These are phyloP conservation scores for Todus mexicanus DNA, from an alignment of 2,797 vertebrate species.

Conservation along the genomic window DNA sequence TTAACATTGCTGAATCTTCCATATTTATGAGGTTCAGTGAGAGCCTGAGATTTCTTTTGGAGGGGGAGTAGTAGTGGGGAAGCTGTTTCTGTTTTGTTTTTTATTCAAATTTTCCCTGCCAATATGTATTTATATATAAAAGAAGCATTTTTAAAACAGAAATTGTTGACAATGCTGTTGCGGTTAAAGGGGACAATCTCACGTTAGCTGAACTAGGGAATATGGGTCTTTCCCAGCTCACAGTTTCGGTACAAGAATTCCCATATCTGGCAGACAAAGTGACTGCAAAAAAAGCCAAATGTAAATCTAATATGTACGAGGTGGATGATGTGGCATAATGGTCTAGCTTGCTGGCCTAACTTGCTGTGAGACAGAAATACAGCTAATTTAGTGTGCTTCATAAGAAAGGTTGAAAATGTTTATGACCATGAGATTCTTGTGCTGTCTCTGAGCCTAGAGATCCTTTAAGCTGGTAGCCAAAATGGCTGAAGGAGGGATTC, in stretches of 20 bases:
- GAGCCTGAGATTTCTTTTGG: background rate
- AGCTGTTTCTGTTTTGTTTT: background rate
- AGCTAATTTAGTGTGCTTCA: too few relatives aligned
- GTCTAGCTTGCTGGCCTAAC: background rate
- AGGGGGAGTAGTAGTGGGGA: background rate
- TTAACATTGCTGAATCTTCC: background rate
- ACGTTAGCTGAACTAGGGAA: background rate
- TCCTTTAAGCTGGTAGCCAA: too few relatives aligned
- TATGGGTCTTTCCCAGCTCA: background rate
- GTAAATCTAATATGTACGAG: background rate
- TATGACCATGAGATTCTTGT: too few relatives aligned
- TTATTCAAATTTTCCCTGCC: background rate
- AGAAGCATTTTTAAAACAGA: background rate
- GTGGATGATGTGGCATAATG: rapidly evolving
- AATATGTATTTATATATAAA: background rate
- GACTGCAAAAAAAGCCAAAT: background rate
- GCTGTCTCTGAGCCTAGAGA: too few relatives aligned
- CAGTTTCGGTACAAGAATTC: background rate
- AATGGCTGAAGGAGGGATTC: too few relatives aligned
- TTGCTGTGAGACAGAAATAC: background rate
- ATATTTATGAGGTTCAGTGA: background rate
- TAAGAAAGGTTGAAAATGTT: too few relatives aligned
- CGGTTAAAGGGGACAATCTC: background rate
- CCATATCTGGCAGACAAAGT: background rate
- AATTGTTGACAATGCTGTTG: rapidly evolving